These are phyloP conservation scores for Eustalomyia histrio DNA, from an alignment of 2,888 invertebrate genomes.

Conservation along the genomic window DNA sequence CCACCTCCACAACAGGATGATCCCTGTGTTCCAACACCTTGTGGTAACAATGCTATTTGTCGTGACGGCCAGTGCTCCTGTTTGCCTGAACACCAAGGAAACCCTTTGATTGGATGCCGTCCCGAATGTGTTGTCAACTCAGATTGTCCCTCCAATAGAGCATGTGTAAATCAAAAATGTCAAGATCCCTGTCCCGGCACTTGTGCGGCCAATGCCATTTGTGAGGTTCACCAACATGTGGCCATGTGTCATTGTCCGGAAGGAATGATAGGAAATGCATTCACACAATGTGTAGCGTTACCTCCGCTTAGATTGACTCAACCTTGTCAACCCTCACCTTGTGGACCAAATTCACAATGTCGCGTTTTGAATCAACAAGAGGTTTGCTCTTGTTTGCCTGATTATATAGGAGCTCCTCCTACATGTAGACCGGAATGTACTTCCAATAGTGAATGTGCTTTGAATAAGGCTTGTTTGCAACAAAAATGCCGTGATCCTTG, in stretches of 20 bases:
- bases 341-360: constrained; percentile 87
- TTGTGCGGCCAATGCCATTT: constrained; percentile 85
- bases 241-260: constrained; percentile 86
- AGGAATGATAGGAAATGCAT: constrained; percentile 85
- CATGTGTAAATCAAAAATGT: constrained; percentile 86
- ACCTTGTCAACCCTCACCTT: constrained; percentile 84
- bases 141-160: constrained; percentile 84
- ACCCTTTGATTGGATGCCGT: constrained; percentile 84
- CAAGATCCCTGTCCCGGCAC: constrained; percentile 85
- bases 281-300: constrained; percentile 82
- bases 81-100: constrained; percentile 83
- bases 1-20: constrained; percentile 80
- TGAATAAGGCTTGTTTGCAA: constrained; percentile 84
- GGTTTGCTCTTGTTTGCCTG: constrained; percentile 84
- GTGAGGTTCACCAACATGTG: constrained; percentile 86
- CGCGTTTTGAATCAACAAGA: constrained; percentile 83
- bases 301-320: constrained; percentile 77
- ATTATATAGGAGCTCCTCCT: constrained; percentile 87
- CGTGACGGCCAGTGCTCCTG: constrained; percentile 86
- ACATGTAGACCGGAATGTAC: constrained; percentile 86
- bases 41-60: constrained; percentile 85
- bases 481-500: constrained; percentile 88
- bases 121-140: constrained; percentile 86
- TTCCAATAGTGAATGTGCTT: constrained; percentile 85
- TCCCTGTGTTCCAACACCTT: constrained; percentile 87